Evolutionary conservation across 2,888 invertebrate species (phyloP), one percentile per base, ranked within the genome.

Genomic region (Tachina grossa): DNA sequence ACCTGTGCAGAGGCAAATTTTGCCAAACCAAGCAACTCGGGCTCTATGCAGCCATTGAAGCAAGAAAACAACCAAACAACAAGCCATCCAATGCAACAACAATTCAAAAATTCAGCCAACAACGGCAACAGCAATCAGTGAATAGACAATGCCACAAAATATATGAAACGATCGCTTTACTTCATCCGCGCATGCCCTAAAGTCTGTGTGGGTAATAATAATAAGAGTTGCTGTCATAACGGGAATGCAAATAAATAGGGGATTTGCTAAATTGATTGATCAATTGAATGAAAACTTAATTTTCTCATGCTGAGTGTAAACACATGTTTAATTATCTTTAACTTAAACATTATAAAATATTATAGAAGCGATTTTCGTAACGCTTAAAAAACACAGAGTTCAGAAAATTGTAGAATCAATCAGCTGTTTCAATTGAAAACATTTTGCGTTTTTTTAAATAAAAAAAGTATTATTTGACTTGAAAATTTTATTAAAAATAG

Each of bases 181-280:
- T 72, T 83, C 83, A 78, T 53, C 66, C 66, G 77, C 83, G 53
- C 77, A 83, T 77, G 71, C 77, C 77, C 77, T 59, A 72, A 83
- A 83, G 83, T 78, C 83, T 83, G 77, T 72, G 83, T 83, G 83
- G 83, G 72, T 77, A 66, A 59, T 57, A 0, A 68, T 77, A 66
- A 59, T 57, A 0, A 68, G 83, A 59, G 83, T 83, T 74, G 77
- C 66, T 51, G 11, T n/a, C 9, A 43, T 19, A 5, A 9, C 8
- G 13, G 14, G 14, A 65, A 22, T 22, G 0, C 16, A 2, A 10
- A 14, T 3, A 49, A 19, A 11, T 19, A 1, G 1, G 10, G 39
- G 59, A 71, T 39, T 61, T 47, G 8, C 11, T n/a, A 16, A 43
- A 31, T 31, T 31, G 31, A 0, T 31, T 31, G 31, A 31, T 31